Conservation (phyloP, 2,113 vertebrate genomes). For the Oreamnos americanus region DNA sequence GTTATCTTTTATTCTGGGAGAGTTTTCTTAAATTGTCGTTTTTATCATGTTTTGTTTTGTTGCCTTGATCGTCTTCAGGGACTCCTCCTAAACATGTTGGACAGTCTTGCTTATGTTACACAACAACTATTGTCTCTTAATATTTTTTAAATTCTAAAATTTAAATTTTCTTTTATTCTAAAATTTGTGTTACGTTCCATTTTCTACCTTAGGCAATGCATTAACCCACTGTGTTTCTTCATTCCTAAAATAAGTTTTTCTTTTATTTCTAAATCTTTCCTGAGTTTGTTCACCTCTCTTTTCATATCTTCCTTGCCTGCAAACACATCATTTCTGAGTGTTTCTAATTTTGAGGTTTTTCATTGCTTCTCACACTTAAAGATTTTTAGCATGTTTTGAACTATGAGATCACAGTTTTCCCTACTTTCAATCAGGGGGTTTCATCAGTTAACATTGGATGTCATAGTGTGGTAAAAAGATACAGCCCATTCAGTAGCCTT, state of each 20-base stretch:
- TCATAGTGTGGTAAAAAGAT: background rate
- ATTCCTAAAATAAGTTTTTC: background rate
- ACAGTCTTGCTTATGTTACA: background rate
- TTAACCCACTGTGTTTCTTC: slow-evolving; percentile 13
- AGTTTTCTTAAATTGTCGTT: background rate
- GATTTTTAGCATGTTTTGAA: background rate
- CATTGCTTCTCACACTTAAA: background rate
- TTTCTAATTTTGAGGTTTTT: background rate
- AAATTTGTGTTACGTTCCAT: background rate
- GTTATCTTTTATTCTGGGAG: background rate
- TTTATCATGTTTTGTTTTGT: background rate
- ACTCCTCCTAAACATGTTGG: background rate
- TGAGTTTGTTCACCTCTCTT: background rate
- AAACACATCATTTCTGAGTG: background rate
- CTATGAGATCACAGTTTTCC: background rate
- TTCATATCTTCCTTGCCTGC: background rate
- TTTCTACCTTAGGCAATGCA: background rate
- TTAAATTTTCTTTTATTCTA: background rate
- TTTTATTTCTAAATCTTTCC: background rate
- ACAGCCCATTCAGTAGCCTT: background rate
- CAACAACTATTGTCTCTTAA: background rate
- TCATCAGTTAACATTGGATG: background rate
- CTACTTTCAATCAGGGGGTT: background rate
- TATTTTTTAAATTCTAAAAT: background rate
- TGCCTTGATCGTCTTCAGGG: background rate